Evolutionary conservation across 1,140 invertebrate species (phyloP).

Genomic region (Ephestia elutella): DNA sequence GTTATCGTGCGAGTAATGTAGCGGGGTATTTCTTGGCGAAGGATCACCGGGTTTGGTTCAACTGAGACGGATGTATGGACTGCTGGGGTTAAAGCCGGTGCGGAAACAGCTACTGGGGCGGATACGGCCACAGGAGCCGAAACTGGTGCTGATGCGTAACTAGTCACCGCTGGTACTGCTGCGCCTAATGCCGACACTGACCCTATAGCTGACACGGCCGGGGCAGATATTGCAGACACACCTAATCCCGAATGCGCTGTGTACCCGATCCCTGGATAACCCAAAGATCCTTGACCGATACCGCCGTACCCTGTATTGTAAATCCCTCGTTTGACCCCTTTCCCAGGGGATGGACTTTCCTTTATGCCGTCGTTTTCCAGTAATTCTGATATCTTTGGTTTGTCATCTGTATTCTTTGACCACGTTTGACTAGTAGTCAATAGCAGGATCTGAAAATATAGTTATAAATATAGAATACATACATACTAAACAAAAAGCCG

Average conservation of each 20-base stretch:
- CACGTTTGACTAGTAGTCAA: conserved; percentile 44
- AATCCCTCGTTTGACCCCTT: conserved; percentile 49
- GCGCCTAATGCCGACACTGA: conserved; percentile 3
- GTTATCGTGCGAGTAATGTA: conserved; percentile 74
- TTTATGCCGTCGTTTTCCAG: conserved; percentile 51
- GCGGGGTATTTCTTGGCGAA: conserved; percentile 76
- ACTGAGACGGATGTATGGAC: conserved; percentile 73
- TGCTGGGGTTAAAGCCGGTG: conserved; percentile 51
- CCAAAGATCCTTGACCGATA: conserved; percentile 6
- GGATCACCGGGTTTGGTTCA: conserved; percentile 76
- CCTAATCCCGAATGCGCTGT: background rate
- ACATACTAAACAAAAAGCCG: too few relatives aligned
- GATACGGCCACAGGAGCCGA: conserved; percentile 23
- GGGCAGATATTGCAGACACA: conserved; percentile 8
- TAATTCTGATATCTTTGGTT: conserved; percentile 52
- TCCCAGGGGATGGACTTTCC: conserved; percentile 37
- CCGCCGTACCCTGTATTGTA: conserved; percentile 22
- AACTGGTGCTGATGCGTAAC: background rate
- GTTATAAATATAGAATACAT: background rate
- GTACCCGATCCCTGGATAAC: background rate
- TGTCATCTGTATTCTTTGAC: conserved; percentile 46
- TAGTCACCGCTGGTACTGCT: background rate
- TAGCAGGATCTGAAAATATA: conserved; percentile 51
- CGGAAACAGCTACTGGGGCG: conserved; percentile 34
- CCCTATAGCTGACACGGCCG: conserved; percentile 14